Conservation (phyloP, 2,797 vertebrate species). For the Sciurus carolinensis region DNA sequence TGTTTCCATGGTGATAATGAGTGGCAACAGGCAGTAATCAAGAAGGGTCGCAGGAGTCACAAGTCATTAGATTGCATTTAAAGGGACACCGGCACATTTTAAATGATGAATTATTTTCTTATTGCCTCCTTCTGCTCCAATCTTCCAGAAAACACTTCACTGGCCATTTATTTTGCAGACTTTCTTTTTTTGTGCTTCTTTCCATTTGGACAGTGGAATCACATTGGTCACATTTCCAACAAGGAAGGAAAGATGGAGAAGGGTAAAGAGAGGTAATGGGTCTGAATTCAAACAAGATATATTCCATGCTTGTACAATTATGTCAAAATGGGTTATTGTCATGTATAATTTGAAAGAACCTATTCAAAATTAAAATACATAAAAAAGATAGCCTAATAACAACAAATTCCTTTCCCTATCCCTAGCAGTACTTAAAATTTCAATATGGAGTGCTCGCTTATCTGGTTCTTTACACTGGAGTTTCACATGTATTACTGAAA, state of each 20-base stretch:
- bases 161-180: conserved; percentile 31
- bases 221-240: not conserved
- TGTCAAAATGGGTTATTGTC: too few species aligned
- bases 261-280: too few species aligned
- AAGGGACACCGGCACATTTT: conserved; percentile 75
- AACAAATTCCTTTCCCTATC: not conserved
- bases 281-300: too few species aligned
- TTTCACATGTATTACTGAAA: conserved; percentile 15
- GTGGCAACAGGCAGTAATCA: conserved; percentile 84
- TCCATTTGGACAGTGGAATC: not conserved
- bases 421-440: not conserved
- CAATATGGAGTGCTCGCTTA: not conserved
- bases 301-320: too few species aligned
- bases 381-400: too few species aligned
- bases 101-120: conserved; percentile 71
- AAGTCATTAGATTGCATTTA: conserved; percentile 84
- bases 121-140: not conserved
- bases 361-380: too few species aligned
- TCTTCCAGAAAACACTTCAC: conserved; percentile 30
- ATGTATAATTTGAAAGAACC: too few species aligned
- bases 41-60: conserved; percentile 80
- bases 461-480: not conserved
- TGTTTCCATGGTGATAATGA: conserved; percentile 85
- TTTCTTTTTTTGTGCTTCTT: conserved; percentile 52
- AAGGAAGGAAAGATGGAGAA: not conserved